A percentile compares a stretch with the other conserved stretches of the same genome.
These are phyloP conservation scores for Drosophila sulfurigaster DNA, from an alignment of 1,140 invertebrate species.

Conservation along the genomic window DNA sequence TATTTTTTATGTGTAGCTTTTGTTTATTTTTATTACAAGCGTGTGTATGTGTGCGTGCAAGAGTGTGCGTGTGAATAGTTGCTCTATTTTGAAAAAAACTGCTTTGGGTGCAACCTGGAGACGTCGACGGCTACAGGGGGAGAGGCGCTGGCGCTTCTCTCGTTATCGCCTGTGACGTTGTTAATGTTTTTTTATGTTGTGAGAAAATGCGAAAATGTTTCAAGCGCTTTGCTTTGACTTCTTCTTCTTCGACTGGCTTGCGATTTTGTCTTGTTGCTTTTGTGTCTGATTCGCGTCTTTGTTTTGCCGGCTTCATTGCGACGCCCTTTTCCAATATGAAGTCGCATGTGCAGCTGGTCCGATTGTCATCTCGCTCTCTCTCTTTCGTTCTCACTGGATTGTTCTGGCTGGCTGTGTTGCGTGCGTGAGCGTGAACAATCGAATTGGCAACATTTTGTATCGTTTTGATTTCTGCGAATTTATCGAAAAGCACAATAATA, in stretches of 20 bases:
- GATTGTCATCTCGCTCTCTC: conserved; percentile 5
- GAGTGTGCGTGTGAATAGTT: conserved; percentile 39
- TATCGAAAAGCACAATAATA: neutral
- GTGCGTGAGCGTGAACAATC: conserved; percentile 5
- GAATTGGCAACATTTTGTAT: conserved; percentile 3
- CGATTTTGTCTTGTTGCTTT: conserved; percentile 57
- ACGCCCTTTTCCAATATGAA: conserved; percentile 78
- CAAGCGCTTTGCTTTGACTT: conserved; percentile 15
- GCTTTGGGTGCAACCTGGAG: conserved; percentile 62
- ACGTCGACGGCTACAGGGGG: neutral
- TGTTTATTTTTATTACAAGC: conserved; percentile 73
- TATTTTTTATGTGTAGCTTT: conserved; percentile 73
- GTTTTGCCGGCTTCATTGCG: conserved; percentile 74
- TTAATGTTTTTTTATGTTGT: conserved; percentile 27
- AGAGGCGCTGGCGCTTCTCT: conserved; percentile 16
- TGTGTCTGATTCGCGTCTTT: conserved; percentile 72
- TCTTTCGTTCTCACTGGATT: neutral
- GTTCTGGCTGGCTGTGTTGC: neutral
- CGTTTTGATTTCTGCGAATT: conserved; percentile 1
- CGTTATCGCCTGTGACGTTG: conserved; percentile 27
- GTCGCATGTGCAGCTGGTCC: conserved; percentile 53
- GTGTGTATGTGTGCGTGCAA: conserved; percentile 28
- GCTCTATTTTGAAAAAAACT: conserved; percentile 64
- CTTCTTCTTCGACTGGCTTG: conserved; percentile 20
- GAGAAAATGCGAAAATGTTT: conserved; percentile 42